These are phyloP conservation scores for Neuroterus valhalla DNA, from an alignment of 1,140 invertebrate genomes.

Conservation along the genomic window DNA sequence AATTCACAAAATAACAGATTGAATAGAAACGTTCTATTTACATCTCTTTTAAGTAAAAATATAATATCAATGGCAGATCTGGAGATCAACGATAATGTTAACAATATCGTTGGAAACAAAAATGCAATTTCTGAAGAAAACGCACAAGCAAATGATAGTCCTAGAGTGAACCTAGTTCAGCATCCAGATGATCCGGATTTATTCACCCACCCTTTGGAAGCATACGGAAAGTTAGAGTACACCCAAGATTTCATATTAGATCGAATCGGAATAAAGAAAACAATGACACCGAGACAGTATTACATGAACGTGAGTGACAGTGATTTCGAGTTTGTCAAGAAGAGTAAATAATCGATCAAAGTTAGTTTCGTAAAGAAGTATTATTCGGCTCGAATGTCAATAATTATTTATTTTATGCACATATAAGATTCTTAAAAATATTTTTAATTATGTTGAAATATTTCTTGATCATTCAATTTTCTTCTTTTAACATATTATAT, in stretches of 20 bases:
- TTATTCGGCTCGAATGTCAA: no score
- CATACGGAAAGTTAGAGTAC: background rate
- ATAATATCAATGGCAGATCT: background rate
- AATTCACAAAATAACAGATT: background rate
- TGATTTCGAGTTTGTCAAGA: background rate
- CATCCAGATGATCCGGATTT: conserved; percentile 12
- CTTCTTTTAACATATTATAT: no score
- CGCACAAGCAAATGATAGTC: background rate
- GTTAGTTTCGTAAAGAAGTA: no score
- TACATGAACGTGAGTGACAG: background rate
- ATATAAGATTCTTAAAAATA: no score
- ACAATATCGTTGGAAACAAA: background rate
- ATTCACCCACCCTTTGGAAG: background rate
- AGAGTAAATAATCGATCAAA: background rate
- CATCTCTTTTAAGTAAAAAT: background rate
- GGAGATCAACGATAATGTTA: background rate
- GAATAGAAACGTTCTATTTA: background rate
- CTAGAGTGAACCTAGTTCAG: background rate
- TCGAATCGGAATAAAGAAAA: background rate
- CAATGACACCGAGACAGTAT: background rate
- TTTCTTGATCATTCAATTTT: no score
- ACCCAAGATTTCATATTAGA: background rate
- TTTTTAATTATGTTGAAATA: no score
- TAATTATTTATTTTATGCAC: no score
- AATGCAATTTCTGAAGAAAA: background rate